These are phyloP conservation scores for Drosophila lacertosa DNA, from an alignment of 1,140 invertebrate species.

Conservation along the genomic window DNA sequence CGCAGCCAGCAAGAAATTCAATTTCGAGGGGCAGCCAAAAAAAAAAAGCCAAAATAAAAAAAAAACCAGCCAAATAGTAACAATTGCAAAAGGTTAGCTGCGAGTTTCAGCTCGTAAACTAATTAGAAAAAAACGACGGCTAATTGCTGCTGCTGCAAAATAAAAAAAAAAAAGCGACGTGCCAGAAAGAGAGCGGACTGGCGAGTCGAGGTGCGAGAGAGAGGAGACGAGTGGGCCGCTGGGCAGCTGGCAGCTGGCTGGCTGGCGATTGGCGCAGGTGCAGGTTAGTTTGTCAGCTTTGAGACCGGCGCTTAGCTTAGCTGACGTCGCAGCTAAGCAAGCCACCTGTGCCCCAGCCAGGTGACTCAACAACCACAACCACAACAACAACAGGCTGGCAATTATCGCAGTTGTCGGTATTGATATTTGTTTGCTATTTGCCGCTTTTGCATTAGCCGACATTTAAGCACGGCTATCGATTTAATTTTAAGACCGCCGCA, in stretches of 20 bases:
- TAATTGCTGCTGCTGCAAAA: slow-evolving; percentile 57
- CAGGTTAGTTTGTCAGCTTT: slow-evolving; percentile 59
- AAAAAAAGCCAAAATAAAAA: too few relatives aligned
- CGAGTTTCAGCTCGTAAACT: slow-evolving; percentile 59
- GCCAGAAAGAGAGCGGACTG: slow-evolving; percentile 63
- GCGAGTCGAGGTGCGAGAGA: slow-evolving; percentile 25
- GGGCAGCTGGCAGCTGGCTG: slow-evolving; percentile 51
- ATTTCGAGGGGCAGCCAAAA: neutral
- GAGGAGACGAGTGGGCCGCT: slow-evolving; percentile 17
- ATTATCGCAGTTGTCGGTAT: slow-evolving; percentile 73
- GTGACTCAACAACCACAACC: slow-evolving; percentile 51
- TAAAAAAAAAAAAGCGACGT: slow-evolving; percentile 31
- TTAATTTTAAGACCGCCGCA: slow-evolving; percentile 71
- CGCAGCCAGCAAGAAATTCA: slow-evolving; percentile 78
- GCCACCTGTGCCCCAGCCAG: slow-evolving; percentile 45
- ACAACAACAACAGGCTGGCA: slow-evolving; percentile 56
- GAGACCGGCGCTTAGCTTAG: slow-evolving; percentile 42
- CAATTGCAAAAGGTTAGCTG: slow-evolving; percentile 73
- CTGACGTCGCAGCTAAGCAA: slow-evolving; percentile 40
- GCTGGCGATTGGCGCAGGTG: slow-evolving; percentile 76
- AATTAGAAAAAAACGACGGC: slow-evolving; percentile 67
- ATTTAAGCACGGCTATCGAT: slow-evolving; percentile 80
- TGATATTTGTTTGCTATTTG: slow-evolving; percentile 73
- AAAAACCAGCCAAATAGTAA: slow-evolving; percentile 23
- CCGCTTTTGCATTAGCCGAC: slow-evolving; percentile 80